Evolutionary conservation across 1,140 invertebrate genomes (phyloP).

Genomic region (Micrasema minimum): DNA sequence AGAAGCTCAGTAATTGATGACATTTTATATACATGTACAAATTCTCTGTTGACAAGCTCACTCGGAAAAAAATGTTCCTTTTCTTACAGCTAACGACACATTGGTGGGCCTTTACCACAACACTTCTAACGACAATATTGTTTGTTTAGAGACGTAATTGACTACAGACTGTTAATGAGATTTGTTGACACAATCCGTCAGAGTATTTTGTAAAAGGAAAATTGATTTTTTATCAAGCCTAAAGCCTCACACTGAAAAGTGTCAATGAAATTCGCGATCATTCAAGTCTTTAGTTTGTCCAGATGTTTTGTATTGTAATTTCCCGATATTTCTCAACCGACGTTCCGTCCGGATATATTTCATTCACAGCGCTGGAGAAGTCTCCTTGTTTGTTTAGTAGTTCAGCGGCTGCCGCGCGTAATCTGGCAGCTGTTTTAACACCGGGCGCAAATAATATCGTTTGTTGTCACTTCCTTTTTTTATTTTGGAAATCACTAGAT

Average conservation of each 20-base stretch:
- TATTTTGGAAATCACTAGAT: constrained; percentile 14
- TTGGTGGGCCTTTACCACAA: background rate
- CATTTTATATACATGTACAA: too few species aligned
- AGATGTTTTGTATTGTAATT: constrained; percentile 22
- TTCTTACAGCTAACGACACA: background rate
- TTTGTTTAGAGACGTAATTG: constrained; percentile 26
- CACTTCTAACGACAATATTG: background rate
- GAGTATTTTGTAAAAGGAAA: background rate
- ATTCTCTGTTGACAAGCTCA: background rate
- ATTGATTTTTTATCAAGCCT: constrained; percentile 27
- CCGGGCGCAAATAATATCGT: constrained; percentile 5
- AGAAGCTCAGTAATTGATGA: too few species aligned
- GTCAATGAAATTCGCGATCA: constrained; percentile 32
- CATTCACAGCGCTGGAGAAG: constrained; percentile 24
- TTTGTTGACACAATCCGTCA: constrained; percentile 26
- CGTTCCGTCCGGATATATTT: constrained; percentile 35
- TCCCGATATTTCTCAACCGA: background rate
- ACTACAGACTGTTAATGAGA: constrained; percentile 19
- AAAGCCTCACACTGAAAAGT: constrained; percentile 16
- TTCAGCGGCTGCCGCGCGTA: background rate
- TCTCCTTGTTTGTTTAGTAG: constrained; percentile 1
- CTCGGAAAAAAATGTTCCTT: background rate
- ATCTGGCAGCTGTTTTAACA: constrained; percentile 24
- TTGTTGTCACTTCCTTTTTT: constrained; percentile 32
- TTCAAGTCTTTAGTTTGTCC: constrained; percentile 18